phyloP scores from a whole-genome alignment of 2,113 vertebrate species.

The Morone chrysops region DNA sequence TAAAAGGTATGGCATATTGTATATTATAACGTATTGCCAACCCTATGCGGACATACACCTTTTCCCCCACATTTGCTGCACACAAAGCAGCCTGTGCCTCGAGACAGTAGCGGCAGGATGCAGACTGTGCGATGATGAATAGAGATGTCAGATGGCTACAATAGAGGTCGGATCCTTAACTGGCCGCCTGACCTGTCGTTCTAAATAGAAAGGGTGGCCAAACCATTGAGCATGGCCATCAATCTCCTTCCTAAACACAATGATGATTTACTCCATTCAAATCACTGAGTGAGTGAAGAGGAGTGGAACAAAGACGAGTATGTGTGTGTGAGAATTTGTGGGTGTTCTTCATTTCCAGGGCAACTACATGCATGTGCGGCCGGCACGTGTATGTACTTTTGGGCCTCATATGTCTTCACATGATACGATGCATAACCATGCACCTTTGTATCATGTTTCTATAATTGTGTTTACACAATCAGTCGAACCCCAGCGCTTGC shows the following conservation, averaged over 20 bases:
- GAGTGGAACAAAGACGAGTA: constrained; percentile 18
- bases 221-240: constrained; percentile 60
- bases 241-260: constrained; percentile 61
- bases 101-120: constrained; percentile 47
- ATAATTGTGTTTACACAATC: constrained; percentile 55
- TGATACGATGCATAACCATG: constrained; percentile 5
- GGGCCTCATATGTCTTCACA: constrained; percentile 10
- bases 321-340: constrained; percentile 8
- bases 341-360: constrained; percentile 39
- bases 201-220: constrained; percentile 69
- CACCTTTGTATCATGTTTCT: constrained; percentile 15
- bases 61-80: constrained; percentile 1
- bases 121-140: constrained; percentile 71
- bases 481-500: constrained; percentile 30
- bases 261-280: constrained; percentile 71
- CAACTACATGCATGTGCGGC: constrained; percentile 26
- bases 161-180: constrained; percentile 66
- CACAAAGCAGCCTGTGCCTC: constrained; percentile 32
- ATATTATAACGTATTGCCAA: neutral
- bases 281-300: constrained; percentile 34
- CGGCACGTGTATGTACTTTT: neutral
- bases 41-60: neutral
- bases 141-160: constrained; percentile 72
- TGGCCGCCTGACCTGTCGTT: constrained; percentile 67
- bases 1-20: neutral